phyloP scores from a whole-genome alignment of 2,797 vertebrate species.

The Spatula versicolor region DNA sequence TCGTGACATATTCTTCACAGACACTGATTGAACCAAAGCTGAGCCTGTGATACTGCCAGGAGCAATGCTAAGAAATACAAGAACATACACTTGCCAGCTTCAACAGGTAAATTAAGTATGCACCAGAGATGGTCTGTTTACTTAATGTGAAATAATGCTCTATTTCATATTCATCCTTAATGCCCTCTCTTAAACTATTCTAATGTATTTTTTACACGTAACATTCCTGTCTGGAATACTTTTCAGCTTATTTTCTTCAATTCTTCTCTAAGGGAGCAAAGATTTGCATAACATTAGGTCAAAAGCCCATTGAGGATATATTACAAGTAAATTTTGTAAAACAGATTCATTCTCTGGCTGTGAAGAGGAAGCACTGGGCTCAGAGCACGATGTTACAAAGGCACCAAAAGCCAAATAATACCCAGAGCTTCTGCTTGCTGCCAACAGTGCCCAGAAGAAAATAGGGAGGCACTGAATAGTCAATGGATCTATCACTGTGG shows the following conservation, averaged over 20 bases:
- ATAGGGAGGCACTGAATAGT: not conserved
- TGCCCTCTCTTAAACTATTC: not conserved
- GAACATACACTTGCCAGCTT: not conserved
- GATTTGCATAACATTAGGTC: slow-evolving; percentile 44
- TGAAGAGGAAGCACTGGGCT: slow-evolving; percentile 19
- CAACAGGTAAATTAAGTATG: slow-evolving; percentile 40
- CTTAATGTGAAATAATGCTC: not conserved
- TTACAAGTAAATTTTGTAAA: slow-evolving; percentile 17
- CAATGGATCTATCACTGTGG: not conserved
- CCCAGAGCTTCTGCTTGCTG: not conserved
- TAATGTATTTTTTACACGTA: not conserved
- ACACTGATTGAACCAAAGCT: slow-evolving; percentile 29
- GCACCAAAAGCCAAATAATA: not conserved
- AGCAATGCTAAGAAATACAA: slow-evolving; percentile 46
- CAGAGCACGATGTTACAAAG: not conserved
- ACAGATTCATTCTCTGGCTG: slow-evolving; percentile 1
- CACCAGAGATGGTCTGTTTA: not conserved
- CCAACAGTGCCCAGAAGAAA: not conserved
- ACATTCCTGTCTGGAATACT: slow-evolving; percentile 30
- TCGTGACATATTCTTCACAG: slow-evolving; percentile 16
- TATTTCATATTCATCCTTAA: slow-evolving; percentile 31
- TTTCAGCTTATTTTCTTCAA: slow-evolving; percentile 19
- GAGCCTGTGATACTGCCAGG: not conserved
- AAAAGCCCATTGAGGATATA: slow-evolving; percentile 27
- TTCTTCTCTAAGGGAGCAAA: not conserved